Conservation (phyloP, 2,113 vertebrate species). For the Leptocoma aspasia region DNA sequence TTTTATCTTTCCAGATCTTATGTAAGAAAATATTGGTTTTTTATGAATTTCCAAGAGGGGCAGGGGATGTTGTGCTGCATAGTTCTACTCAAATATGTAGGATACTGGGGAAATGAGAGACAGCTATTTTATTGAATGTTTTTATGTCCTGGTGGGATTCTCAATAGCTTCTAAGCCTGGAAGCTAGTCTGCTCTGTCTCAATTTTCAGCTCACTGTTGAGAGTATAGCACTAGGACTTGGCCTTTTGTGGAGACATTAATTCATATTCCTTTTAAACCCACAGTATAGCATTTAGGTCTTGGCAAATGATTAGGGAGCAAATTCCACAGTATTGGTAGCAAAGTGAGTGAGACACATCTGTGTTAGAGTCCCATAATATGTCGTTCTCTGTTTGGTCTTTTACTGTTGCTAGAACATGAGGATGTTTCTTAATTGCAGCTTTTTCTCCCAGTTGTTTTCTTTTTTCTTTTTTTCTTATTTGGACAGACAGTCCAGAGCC, state of each 20-base stretch:
- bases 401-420: background rate
- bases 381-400: background rate
- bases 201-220: background rate
- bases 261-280: background rate
- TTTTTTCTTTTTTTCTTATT: background rate
- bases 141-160: background rate
- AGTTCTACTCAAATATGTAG: background rate
- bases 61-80: background rate
- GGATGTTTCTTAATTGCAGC: background rate
- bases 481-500: background rate
- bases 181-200: background rate
- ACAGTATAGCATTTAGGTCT: background rate
- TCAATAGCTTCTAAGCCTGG: background rate
- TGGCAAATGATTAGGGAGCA: background rate
- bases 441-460: background rate
- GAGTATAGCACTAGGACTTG: background rate
- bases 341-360: background rate
- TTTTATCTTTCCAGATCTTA: background rate
- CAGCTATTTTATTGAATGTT: background rate
- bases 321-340: background rate
- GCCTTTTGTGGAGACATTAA: background rate
- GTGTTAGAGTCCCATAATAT: background rate
- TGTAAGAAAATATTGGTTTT: background rate
- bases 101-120: background rate
- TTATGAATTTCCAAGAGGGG: background rate